A percentile compares a stretch with the other conserved stretches of the same genome.
phyloP scores from a whole-genome alignment of 2,888 invertebrate genomes.

The Philhelius pedissequus region DNA sequence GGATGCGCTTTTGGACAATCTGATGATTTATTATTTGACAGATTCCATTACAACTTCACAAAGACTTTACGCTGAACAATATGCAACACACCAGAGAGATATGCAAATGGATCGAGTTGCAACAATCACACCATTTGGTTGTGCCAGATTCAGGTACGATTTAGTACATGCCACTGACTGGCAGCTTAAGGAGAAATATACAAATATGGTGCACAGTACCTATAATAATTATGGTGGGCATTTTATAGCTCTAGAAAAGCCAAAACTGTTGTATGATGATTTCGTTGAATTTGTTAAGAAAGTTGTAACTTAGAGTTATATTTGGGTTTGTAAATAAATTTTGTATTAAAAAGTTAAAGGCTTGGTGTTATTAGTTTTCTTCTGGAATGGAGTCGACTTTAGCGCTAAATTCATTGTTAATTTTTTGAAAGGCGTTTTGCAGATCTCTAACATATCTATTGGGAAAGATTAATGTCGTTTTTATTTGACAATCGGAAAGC shows the following conservation, averaged over 20 bases:
- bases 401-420: too few relatives aligned
- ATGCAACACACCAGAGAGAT: constrained; percentile 71
- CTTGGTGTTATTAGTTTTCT: too few relatives aligned
- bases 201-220: constrained; percentile 85
- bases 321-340: not conserved
- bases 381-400: too few relatives aligned
- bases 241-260: constrained; percentile 91
- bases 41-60: constrained; percentile 86
- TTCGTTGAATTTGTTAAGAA: constrained; percentile 82
- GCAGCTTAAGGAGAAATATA: constrained; percentile 82
- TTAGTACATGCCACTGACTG: constrained; percentile 82
- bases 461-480: too few relatives aligned
- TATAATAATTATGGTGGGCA: constrained; percentile 88
- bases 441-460: too few relatives aligned
- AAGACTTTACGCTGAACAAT: constrained; percentile 84
- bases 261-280: constrained; percentile 85
- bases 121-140: constrained; percentile 85
- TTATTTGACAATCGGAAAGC: too few relatives aligned
- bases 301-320: constrained; percentile 65
- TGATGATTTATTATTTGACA: constrained; percentile 90
- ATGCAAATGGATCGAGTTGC: constrained; percentile 80
- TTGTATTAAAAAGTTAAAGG: not conserved
- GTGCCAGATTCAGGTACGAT: constrained; percentile 87
- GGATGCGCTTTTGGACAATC: constrained; percentile 83
- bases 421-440: too few relatives aligned